These are phyloP conservation scores for Wiebesia pumilae DNA, from an alignment of 1,140 invertebrate species.

Conservation along the genomic window DNA sequence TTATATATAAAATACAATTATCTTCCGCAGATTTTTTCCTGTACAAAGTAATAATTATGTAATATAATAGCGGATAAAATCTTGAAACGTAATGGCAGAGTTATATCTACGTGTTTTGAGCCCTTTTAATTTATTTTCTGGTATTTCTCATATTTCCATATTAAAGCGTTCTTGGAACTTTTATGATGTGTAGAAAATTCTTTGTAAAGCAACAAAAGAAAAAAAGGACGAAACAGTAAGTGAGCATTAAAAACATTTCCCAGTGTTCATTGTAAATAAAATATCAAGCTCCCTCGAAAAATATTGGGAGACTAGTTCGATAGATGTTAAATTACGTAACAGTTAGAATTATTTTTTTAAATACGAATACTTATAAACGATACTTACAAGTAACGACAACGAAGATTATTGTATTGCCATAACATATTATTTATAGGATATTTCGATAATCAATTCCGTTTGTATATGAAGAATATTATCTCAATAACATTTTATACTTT, in stretches of 20 bases:
- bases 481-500: not conserved
- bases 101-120: slow-evolving; percentile 72
- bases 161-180: not conserved
- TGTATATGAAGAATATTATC: not conserved
- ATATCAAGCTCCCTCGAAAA: not conserved
- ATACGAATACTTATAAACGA: not conserved
- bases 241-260: not conserved
- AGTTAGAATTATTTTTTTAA: slow-evolving; percentile 33
- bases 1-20: no score
- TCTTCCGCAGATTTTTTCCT: not conserved
- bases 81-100: not conserved
- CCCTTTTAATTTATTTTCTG: not conserved
- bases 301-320: not conserved
- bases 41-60: not conserved
- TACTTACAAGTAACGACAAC: not conserved
- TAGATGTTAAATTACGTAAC: not conserved
- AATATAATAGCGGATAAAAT: not conserved
- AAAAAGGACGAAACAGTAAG: not conserved
- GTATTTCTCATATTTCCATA: not conserved
- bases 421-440: not conserved
- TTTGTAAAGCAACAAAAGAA: not conserved
- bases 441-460: slow-evolving; percentile 19
- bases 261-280: slow-evolving; percentile 7
- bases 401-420: not conserved
- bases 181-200: not conserved